Base-by-base conservation (phyloP, 2,797 vertebrate genomes). In the Tenualosa ilisha region DNA sequence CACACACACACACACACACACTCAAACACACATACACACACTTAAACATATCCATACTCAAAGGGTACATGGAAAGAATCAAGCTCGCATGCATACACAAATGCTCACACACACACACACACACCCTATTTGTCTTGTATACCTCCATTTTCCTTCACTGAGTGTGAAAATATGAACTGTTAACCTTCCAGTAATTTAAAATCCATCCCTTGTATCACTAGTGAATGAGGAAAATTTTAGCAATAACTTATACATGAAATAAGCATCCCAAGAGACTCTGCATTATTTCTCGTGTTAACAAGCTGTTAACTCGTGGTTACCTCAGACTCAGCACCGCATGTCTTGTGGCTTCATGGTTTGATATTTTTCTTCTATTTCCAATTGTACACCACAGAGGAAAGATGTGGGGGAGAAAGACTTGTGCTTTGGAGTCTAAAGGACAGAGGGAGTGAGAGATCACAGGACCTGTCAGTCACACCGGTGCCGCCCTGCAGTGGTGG, bases 401-500 rank as follows among this genome's bases (percentile, higher is more conserved):
- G 65, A 72, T 40, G 26, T 72, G 31, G 17, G 15, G 54, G 50
- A 2, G 50, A 20, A 20, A 22, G 13, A 61, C 5, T 56, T 17
- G 3, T 20, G 17, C 54, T 56, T 6, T 56, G 54, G 17, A 61
- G 59, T 6, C 22, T 24, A 22, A 24, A n/a, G 59, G 22, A 22
- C 59, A 61, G 54, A 37, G 8, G 61, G 83, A 68, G 72, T 50
- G 82, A 49, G 68, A 83, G 84, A 87, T 85, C 49, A 87, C 83
- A 87, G 75, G 82, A 82, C 82, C 79, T 83, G 86, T 87, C 86
- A 87, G 56, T 85, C 86, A 87, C 61, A n/a, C 54, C 54, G 68
- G 84, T 37, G 79, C 65, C 81, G 79, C 37, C 20, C 49, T 26
- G 11, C 82, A 81, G 79, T 83, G 84, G 82, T 68, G 81, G 54